phyloP scores from a whole-genome alignment of 2,888 invertebrate species.

The Lasius fuliginosus region DNA sequence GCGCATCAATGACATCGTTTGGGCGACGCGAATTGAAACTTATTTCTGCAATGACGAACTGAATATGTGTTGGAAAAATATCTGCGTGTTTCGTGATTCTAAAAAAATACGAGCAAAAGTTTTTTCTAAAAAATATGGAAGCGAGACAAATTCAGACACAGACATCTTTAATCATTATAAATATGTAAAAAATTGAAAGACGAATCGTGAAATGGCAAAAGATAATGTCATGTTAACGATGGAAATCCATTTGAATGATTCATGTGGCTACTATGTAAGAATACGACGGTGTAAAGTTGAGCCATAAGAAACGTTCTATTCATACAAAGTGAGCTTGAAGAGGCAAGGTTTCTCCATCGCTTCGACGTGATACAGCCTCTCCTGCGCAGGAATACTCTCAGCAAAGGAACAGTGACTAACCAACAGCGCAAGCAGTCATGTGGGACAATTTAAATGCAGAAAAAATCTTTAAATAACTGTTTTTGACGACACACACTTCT shows the following conservation, averaged over 20 bases:
- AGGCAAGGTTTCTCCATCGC: slow-evolving; percentile 57
- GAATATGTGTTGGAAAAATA: slow-evolving; percentile 22
- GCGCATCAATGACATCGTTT: slow-evolving; percentile 21
- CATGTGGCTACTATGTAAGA: slow-evolving; percentile 22
- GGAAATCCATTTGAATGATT: slow-evolving; percentile 42
- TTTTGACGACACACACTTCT: slow-evolving; percentile 59
- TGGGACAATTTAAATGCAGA: slow-evolving; percentile 72
- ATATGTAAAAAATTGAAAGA: not conserved
- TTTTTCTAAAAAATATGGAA: slow-evolving; percentile 3
- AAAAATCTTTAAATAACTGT: slow-evolving; percentile 78
- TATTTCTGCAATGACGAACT: slow-evolving; percentile 12
- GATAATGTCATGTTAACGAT: slow-evolving; percentile 30
- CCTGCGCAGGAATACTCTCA: slow-evolving; percentile 52
- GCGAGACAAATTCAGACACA: not conserved
- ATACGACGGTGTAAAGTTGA: slow-evolving; percentile 33
- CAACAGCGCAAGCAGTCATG: slow-evolving; percentile 62
- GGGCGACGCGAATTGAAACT: not conserved
- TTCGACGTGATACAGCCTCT: slow-evolving; percentile 58
- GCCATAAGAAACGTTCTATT: slow-evolving; percentile 48
- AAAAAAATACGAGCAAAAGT: not conserved
- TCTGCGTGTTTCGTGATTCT: not conserved
- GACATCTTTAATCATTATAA: slow-evolving; percentile 13
- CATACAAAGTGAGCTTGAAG: slow-evolving; percentile 59
- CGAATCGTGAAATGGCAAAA: slow-evolving; percentile 37
- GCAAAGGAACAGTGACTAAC: slow-evolving; percentile 69